phyloP scores from a whole-genome alignment of 2,888 invertebrate genomes.

The Elgonia sp. region DNA sequence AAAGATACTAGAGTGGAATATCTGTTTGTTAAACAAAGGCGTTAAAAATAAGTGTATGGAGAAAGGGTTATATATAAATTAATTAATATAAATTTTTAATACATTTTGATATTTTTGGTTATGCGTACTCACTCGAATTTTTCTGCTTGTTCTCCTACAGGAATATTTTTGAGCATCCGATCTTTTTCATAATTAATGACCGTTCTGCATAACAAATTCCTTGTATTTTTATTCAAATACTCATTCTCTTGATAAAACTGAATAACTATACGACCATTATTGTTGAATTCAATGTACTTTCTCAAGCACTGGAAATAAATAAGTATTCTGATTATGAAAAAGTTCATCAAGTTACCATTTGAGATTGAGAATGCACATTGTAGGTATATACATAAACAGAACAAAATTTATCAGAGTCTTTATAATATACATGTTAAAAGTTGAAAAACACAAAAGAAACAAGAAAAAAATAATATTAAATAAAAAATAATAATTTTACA shows the following conservation, averaged over 20 bases:
- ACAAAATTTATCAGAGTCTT: too few relatives aligned
- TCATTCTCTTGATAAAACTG: constrained; percentile 14
- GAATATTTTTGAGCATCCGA: neutral
- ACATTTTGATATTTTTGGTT: neutral
- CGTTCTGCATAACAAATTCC: constrained; percentile 21
- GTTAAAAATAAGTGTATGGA: too few relatives aligned
- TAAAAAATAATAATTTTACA: too few relatives aligned
- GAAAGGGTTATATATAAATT: too few relatives aligned
- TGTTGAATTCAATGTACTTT: neutral
- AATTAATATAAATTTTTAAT: neutral
- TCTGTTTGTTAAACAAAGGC: too few relatives aligned
- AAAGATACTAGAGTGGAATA: too few relatives aligned
- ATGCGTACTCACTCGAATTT: neutral
- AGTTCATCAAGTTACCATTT: too few relatives aligned
- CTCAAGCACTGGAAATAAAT: neutral
- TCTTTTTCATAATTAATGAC: constrained; percentile 27
- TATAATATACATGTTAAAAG: too few relatives aligned
- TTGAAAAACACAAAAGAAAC: too few relatives aligned
- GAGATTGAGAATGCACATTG: too few relatives aligned
- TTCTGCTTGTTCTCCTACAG: constrained; percentile 1
- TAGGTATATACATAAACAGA: too few relatives aligned
- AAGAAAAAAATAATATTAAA: too few relatives aligned
- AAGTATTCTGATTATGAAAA: neutral
- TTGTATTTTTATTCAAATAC: constrained; percentile 9
- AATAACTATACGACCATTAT: neutral